Evolutionary conservation across 2,888 invertebrate species (phyloP), one percentile per base, ranked within the genome.

Genomic region (Noctua fimbriata): DNA sequence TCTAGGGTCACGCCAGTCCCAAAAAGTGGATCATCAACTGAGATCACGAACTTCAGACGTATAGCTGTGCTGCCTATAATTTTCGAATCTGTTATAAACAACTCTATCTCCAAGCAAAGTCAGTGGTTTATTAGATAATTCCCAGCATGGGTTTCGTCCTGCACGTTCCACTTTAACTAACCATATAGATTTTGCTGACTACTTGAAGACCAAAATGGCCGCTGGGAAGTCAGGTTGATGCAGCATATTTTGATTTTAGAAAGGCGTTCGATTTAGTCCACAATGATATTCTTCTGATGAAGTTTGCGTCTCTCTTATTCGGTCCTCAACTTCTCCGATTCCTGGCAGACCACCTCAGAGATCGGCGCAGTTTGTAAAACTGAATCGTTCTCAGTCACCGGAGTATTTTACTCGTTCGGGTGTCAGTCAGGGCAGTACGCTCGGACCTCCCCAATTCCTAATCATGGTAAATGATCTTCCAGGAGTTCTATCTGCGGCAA

Each of bases 201-300:
- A 47, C n/a, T 69, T 47, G 44, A 69, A n/a, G 16, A 67, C 67
- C 44, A 18, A 67, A 44, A 44, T 67, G 44, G 44, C 18, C 16
- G 18, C n/a, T n/a, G 67, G n/a, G 67, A 4, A 16, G 16, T 67
- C 67, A 67, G 67, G 67, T 44, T 44, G 28, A 69, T 47, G 16
- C 44, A 69, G n/a, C 18, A 28, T 69, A 69, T 69, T 69, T 69
- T 47, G 69, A 67, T 67, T 44, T 44, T n/a, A 67, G 16, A 18
- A 44, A 67, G n/a, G 44, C n/a, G 9, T 67, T 67, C 44, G 67
- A 67, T 7, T 67, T 44, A 10, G 44, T 47, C 9, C 44, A 47
- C 28, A 69, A 69, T 5, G 44, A 69, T 44, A 28, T 69, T n/a
- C n/a, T 69, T n/a, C n/a, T 69, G 67, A 28, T 69, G 44, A 69